Evolutionary conservation across 2,888 invertebrate genomes (phyloP), one percentile per base, ranked within the genome.

Genomic region (Protonemura montana): DNA sequence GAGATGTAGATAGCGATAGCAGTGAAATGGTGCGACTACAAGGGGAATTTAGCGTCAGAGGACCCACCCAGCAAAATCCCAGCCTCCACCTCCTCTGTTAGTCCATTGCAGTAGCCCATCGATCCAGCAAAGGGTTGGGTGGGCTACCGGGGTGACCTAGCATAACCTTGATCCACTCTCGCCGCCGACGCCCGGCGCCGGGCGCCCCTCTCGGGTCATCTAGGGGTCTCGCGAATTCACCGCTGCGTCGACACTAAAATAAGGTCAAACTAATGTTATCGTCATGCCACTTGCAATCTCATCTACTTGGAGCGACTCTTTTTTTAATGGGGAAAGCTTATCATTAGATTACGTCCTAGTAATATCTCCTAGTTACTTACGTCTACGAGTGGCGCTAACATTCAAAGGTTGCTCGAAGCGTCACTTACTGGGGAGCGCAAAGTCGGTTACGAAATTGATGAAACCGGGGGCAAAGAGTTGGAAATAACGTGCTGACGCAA

Each of bases 51-150:
- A 59, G 59, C 59, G 59, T 35, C 13, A 21, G 3, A 2, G 59
- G 13, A 59, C 59, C 59, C 59, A 35, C 21, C 7, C 59, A 21
- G 21, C 59, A 21, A 35, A 21, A 10, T 13, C 59, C 59, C 59
- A 59, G 59, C 59, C 59, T 59, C 59, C 59, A 16, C 16, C 59
- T 59, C 13, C 35, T 2, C 59, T n/a, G n/a, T n/a, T 59, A 21
- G 59, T 59, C 59, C 59, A 59, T 59, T 59, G 59, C 59, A 59
- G 59, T 59, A 59, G 16, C 59, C 59, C 59, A 59, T 59, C 59
- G 59, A 59, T 59, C 59, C 59, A 21, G 59, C 59, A 21, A 59
- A 59, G 59, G 59, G 59, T 21, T 21, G 59, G 59, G 59, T 21
- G 59, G 59, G 21, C 59, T 59, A 59, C 59, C 59, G 59, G 21